phyloP scores from a whole-genome alignment of 2,888 invertebrate species.

The Leucoma salicis region DNA sequence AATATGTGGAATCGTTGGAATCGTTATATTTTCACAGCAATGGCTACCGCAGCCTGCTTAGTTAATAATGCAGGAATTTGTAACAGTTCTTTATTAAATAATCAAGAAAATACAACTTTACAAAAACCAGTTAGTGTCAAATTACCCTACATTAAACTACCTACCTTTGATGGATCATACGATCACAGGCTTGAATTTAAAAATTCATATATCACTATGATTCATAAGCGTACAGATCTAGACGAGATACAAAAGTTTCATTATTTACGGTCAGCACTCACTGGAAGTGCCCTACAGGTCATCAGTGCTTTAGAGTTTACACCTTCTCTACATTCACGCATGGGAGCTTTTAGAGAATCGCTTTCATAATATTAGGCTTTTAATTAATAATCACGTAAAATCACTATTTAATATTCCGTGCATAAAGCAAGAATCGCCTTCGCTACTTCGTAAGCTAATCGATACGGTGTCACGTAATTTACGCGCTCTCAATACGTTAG shows the following conservation, averaged over 20 bases:
- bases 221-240: slow-evolving; percentile 16
- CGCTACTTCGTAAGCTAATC: neutral
- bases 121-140: neutral
- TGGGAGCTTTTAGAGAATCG: neutral
- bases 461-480: neutral
- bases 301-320: neutral
- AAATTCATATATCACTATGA: slow-evolving; percentile 16
- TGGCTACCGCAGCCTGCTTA: neutral
- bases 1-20: neutral
- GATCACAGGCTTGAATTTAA: slow-evolving; percentile 14
- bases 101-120: neutral
- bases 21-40: neutral
- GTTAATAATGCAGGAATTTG: neutral
- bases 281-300: neutral
- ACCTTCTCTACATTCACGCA: neutral
- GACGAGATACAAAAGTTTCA: slow-evolving; percentile 13
- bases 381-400: neutral
- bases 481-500: slow-evolving; percentile 1
- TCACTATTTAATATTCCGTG: neutral
- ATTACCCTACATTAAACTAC: slow-evolving; percentile 8
- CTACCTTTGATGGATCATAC: slow-evolving; percentile 1
- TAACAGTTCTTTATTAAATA: neutral
- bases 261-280: neutral
- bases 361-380: neutral
- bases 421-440: neutral